Evolutionary conservation across 2,888 invertebrate genomes (phyloP).

Genomic region (Timandra comae): DNA sequence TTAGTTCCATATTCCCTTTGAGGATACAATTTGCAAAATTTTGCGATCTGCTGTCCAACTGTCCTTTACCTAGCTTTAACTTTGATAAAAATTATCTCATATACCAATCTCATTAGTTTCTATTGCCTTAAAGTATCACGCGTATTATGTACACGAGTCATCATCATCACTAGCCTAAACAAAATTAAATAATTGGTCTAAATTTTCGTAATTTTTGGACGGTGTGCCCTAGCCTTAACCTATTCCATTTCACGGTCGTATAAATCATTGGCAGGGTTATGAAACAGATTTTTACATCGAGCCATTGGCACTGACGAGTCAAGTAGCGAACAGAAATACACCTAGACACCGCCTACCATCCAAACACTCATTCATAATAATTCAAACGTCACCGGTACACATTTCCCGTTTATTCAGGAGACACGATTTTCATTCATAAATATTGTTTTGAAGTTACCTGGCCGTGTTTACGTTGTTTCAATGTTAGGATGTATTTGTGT

Average conservation of each 20-base stretch:
- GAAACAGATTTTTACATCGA: conserved; percentile 60
- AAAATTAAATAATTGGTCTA: no score
- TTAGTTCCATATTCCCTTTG: no score
- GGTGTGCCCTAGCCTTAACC: conserved; percentile 35
- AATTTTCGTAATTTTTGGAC: no score
- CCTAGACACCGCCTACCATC: conserved; percentile 56
- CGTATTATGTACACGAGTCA: no score
- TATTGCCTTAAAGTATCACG: no score
- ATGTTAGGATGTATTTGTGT: conserved; percentile 57
- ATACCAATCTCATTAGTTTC: no score
- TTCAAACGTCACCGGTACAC: conserved; percentile 44
- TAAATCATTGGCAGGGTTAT: conserved; percentile 59
- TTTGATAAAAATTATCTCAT: no score
- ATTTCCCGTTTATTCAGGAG: conserved; percentile 34
- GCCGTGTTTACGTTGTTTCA: conserved; percentile 12
- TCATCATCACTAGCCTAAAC: no score
- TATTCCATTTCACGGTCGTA: conserved; percentile 50
- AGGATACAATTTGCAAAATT: no score
- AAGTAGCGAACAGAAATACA: conserved; percentile 67
- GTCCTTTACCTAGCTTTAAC: no score
- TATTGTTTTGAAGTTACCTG: conserved; percentile 23
- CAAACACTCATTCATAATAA: conserved; percentile 59
- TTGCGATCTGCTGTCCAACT: no score
- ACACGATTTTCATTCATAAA: conserved; percentile 41
- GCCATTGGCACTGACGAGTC: conserved; percentile 59